Evolutionary conservation across 2,888 invertebrate species (phyloP), one percentile per base, ranked within the genome.

Genomic region (Sylvicola fuscatus): DNA sequence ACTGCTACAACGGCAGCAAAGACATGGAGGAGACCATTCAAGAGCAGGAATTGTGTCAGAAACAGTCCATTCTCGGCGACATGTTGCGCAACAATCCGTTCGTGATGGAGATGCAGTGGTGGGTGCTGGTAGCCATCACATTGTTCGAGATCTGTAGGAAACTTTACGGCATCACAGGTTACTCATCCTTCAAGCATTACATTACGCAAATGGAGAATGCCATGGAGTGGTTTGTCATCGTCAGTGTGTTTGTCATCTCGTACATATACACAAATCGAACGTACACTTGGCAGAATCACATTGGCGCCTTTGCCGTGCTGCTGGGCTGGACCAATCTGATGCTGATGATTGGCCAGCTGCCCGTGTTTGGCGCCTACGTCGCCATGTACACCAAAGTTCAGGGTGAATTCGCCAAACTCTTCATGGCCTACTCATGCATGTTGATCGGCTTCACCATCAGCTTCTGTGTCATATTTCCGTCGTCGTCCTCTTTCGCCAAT

Each of bases 331-430:
- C 81, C 4, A 83, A 86, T 54, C 61, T 84, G n/a, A 83, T 86
- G 82, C 62, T 83, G 52, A 83, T 84, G 80, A 77, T 87, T 38
- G 87, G 87, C 0, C 82, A 87, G 47, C 60, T 87, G 28, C 87
- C 87, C 1, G 72, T 83, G 34, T 82, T 87, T 49, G 87, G 86
- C 13, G 79, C 84, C 0, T 87, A 87, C 49, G 84, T 87, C 3
- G 86, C 86, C 1, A 86, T 86, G 86, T 84, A 83, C 46, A 83
- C 83, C 2, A 74, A 80, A 54, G 83, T 84, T 1, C 81, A 82
- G 51, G 81, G 77, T 33, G 84, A 86, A 60, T 84, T 86, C 45
- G 80, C 81, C 6, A 82, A 84, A 50, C 61, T 86, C n/a, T 66
- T 86, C 34, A 65, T 83, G 59, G 84, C 84, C 1, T 86, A 84